A percentile compares a stretch with the other conserved stretches of the same genome.
Conservation (phyloP, 2,797 vertebrate genomes). For the Aphelocoma californica region DNA sequence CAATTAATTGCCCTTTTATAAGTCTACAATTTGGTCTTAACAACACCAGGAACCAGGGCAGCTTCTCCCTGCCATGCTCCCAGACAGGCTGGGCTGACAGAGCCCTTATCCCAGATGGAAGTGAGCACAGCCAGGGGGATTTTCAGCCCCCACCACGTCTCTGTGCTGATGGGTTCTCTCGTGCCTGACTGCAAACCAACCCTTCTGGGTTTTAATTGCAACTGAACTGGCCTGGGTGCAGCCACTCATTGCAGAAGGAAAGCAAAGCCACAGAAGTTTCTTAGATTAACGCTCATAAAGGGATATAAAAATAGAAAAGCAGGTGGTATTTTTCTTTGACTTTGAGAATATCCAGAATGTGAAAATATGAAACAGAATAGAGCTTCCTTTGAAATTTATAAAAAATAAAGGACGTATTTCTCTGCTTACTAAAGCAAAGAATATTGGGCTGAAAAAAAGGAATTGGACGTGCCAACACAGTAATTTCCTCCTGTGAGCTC, state of each 20-base stretch:
- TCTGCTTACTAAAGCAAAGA: neutral
- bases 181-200: neutral
- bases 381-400: constrained; percentile 44
- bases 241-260: neutral
- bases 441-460: neutral
- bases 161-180: neutral
- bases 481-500: neutral
- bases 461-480: neutral
- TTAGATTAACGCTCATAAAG: neutral
- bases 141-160: neutral
- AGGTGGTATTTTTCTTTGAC: constrained; percentile 26
- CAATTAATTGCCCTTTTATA: neutral
- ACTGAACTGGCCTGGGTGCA: neutral
- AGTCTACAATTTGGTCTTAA: neutral
- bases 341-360: constrained; percentile 21
- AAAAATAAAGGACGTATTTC: neutral
- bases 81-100: neutral
- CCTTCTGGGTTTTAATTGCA: neutral
- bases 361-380: constrained; percentile 8
- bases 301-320: neutral
- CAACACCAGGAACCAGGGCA: neutral
- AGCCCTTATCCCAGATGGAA: neutral
- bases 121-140: neutral
- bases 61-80: neutral
- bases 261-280: neutral